Percentiles rank a stretch among this genome's conserved stretches.
These are phyloP conservation scores for Thereva nobilitata DNA, from an alignment of 2,888 invertebrate genomes.

Conservation along the genomic window DNA sequence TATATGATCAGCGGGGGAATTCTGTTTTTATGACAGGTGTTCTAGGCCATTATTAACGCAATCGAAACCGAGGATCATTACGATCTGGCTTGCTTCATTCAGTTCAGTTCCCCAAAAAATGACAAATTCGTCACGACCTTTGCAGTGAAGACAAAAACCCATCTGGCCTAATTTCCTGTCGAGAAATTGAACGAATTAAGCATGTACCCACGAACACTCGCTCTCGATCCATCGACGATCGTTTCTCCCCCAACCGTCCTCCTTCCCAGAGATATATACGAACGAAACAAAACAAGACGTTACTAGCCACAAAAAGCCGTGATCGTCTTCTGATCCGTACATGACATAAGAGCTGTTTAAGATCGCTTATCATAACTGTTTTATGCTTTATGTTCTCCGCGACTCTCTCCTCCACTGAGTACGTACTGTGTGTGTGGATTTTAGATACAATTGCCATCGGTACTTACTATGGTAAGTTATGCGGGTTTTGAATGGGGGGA, in stretches of 20 bases:
- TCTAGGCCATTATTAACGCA: not conserved
- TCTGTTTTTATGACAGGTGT: slow-evolving; percentile 25
- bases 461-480: slow-evolving; percentile 13
- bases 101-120: slow-evolving; percentile 8
- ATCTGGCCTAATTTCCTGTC: slow-evolving; percentile 21
- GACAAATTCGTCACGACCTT: slow-evolving; percentile 33
- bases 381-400: slow-evolving; percentile 23
- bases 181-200: not conserved
- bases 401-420: not conserved
- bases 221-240: not conserved
- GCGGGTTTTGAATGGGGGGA: not conserved
- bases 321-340: slow-evolving; percentile 24
- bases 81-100: not conserved
- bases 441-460: slow-evolving; percentile 21
- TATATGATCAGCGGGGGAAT: slow-evolving; percentile 27
- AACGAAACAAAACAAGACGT: slow-evolving; percentile 17
- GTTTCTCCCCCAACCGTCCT: no score
- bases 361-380: slow-evolving; percentile 32
- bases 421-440: not conserved
- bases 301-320: slow-evolving; percentile 6
- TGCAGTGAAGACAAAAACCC: not conserved
- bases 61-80: slow-evolving; percentile 16
- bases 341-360: slow-evolving; percentile 35
- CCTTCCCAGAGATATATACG: no score
- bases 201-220: slow-evolving; percentile 2